Evolutionary conservation across 1,140 invertebrate species (phyloP).

Genomic region (Formica exsecta): DNA sequence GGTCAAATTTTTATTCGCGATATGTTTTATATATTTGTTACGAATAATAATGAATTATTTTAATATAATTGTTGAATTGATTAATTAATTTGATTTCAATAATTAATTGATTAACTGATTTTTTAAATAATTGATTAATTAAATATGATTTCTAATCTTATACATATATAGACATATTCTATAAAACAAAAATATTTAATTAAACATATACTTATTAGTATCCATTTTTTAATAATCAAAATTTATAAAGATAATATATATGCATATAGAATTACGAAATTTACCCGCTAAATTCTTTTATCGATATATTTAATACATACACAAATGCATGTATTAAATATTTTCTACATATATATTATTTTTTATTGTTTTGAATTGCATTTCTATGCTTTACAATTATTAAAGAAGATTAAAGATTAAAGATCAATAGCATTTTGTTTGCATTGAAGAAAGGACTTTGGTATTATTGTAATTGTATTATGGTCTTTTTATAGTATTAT

Average conservation of each 20-base stretch:
- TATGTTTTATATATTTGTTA: neutral
- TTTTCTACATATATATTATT: neutral
- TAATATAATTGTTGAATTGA: neutral
- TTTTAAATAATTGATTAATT: neutral
- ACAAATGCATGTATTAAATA: conserved; percentile 4
- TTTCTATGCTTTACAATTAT: neutral
- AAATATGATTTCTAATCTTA: neutral
- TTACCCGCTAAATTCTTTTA: neutral
- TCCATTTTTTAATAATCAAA: neutral
- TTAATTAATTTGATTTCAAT: neutral
- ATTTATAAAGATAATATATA: conserved; percentile 4
- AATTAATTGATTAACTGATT: no score
- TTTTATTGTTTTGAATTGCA: neutral
- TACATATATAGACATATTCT: neutral
- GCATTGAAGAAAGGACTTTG: neutral
- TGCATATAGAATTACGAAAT: neutral
- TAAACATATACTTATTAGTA: conserved; percentile 1
- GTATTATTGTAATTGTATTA: neutral
- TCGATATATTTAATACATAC: conserved; percentile 12
- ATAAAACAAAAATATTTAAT: neutral
- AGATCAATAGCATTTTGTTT: neutral
- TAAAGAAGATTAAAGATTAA: neutral
- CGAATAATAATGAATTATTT: conserved; percentile 22
- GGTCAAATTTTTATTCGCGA: neutral
- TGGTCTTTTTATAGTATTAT: neutral